Evolutionary conservation across 2,113 vertebrate genomes (phyloP).

Genomic region (Atractosteus spatula): DNA sequence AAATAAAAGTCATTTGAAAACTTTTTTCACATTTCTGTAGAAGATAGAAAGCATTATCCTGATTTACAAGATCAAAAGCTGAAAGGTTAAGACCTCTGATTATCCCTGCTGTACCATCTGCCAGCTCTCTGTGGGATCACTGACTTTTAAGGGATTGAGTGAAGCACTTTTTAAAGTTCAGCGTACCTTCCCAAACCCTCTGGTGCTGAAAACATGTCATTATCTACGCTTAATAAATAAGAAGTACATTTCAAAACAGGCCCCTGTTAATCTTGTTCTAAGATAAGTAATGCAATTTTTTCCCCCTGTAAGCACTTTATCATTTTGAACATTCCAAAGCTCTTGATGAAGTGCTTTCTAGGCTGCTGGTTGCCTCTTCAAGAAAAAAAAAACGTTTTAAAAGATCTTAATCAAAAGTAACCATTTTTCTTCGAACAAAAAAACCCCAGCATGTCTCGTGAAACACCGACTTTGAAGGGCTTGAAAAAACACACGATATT

Average conservation of each 20-base stretch:
- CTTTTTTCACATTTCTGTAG: neutral
- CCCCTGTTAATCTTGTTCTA: no score
- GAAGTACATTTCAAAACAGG: no score
- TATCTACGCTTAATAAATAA: neutral
- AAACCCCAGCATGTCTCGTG: no score
- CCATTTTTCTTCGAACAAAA: no score
- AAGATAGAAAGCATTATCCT: neutral
- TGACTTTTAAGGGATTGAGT: neutral
- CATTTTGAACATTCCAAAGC: no score
- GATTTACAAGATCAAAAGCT: constrained; percentile 26
- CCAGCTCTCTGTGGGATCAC: constrained; percentile 20
- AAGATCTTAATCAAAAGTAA: neutral
- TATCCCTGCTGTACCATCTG: constrained; percentile 21
- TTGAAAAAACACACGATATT: no score
- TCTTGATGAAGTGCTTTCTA: no score
- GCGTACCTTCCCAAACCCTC: neutral
- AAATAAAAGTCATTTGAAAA: no score
- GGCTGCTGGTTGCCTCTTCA: no score
- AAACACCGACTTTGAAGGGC: no score
- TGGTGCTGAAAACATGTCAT: neutral
- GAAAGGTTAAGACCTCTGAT: constrained; percentile 19
- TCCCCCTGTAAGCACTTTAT: no score
- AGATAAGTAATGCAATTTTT: no score
- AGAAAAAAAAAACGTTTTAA: neutral
- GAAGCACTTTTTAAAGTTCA: neutral